These are phyloP conservation scores for Lamprotornis superbus DNA, from an alignment of 2,113 vertebrate species.

Conservation along the genomic window DNA sequence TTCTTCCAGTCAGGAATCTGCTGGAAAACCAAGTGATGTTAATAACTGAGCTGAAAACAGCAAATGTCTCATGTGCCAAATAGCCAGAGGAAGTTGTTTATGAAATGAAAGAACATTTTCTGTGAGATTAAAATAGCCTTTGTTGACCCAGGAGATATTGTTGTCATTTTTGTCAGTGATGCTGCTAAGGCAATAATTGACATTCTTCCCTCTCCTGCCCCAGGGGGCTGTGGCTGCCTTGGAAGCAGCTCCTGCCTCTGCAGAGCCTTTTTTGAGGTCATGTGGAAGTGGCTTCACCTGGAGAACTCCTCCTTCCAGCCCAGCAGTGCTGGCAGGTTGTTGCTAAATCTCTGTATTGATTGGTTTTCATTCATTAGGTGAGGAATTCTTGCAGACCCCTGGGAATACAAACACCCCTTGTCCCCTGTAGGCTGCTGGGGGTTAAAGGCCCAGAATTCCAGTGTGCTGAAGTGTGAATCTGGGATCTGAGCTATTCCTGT, in stretches of 20 bases:
- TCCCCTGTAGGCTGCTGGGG: rapidly evolving
- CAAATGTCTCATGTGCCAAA: background rate
- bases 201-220: background rate
- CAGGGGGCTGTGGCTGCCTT: background rate
- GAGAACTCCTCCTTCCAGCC: background rate
- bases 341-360: background rate
- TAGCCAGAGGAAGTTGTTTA: constrained; percentile 37
- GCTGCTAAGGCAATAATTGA: background rate
- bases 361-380: background rate
- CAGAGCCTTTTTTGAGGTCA: background rate
- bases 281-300: background rate
- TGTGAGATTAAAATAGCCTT: background rate
- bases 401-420: background rate
- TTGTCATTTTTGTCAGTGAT: background rate
- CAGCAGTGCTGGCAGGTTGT: background rate
- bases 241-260: background rate
- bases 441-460: background rate
- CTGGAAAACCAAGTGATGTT: background rate
- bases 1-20: background rate
- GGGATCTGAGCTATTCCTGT: background rate
- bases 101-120: constrained; percentile 24
- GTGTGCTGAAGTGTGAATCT: background rate
- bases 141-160: background rate
- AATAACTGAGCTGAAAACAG: constrained; percentile 12
- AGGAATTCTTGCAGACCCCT: background rate